Percentiles rank a stretch among this genome's conserved stretches.
These are phyloP conservation scores for Ephestia elutella DNA, from an alignment of 1,140 invertebrate species.

Conservation along the genomic window DNA sequence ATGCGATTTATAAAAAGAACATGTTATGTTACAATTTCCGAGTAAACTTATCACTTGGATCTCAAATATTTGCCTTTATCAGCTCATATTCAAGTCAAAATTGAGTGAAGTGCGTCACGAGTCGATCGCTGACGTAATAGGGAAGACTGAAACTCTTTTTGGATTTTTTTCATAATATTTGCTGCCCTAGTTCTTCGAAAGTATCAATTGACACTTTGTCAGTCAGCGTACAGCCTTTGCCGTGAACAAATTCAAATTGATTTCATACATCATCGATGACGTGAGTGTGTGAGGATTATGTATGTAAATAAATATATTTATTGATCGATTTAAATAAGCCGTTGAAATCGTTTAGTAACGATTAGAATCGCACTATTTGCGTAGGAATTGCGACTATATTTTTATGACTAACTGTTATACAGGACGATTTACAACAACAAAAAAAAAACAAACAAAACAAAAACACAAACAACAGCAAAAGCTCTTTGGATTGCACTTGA, in stretches of 20 bases:
- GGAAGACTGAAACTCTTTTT: neutral
- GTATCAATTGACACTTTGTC: neutral
- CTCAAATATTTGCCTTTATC: neutral
- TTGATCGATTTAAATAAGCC: neutral
- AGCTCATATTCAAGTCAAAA: neutral
- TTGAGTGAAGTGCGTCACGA: neutral
- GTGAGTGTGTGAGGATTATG: neutral
- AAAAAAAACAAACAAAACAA: too few relatives aligned
- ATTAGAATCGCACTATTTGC: too few relatives aligned
- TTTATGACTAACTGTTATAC: too few relatives aligned
- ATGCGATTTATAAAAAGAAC: too few relatives aligned
- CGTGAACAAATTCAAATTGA: neutral
- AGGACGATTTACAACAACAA: too few relatives aligned
- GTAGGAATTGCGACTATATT: too few relatives aligned
- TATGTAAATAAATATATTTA: slow-evolving; percentile 3
- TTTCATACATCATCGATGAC: neutral
- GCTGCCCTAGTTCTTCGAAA: neutral
- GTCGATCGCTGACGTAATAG: neutral
- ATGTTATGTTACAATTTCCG: neutral
- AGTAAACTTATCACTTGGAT: neutral
- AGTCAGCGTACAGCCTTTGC: neutral
- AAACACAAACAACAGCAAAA: too few relatives aligned
- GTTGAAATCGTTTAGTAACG: too few relatives aligned
- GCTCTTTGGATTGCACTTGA: too few relatives aligned
- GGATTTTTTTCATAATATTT: neutral